Evolutionary conservation across 2,113 vertebrate species (phyloP), one percentile per base, ranked within the genome.

Genomic region (Pampusana beccarii): DNA sequence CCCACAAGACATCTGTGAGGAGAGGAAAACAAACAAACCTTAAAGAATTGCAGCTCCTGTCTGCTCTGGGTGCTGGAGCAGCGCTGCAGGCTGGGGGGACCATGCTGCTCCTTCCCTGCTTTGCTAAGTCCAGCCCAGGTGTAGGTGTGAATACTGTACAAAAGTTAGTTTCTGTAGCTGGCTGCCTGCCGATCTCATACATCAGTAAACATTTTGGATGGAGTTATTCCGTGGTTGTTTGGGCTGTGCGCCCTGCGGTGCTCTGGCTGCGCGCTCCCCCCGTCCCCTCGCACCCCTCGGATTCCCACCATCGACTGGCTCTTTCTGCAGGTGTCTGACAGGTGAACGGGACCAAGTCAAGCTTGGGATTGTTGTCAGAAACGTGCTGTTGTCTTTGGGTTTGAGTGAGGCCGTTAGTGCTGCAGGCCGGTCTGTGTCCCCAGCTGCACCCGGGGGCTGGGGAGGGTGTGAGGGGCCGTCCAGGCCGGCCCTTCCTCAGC

Each of bases 401-500:
- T 21, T n/a, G 40, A 44, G 28, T 5, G 10, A 4, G 33, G 23
- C 6, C 0, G 4, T 2, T 36, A 23, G 77, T n/a, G 48, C 26
- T 40, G 20, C 26, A 1, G 0, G 2, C 5, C 3, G 29, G 20
- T 57, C 57, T 5, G 25, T 40, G 57, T 31, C n/a, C 21, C 28
- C 80, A 46, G 40, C 10, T 9, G n/a, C 20, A 1, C 6, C n/a
- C 2, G 14, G 1, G 24, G 10, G 13, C 11, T 0, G 0, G 29
- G 9, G 34, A 29, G 69, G 61, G 1, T 3, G 2, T 0, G 1
- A 26, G 44, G 28, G 15, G 10, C 48, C 26, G 20, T 28, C 44
- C 28, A 29, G 53, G 33, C 46, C 44, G 44, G 44, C 29, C 18
- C 58, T 20, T 3, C 38, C 14, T 4, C 18, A 19, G 44, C 44